phyloP scores from a whole-genome alignment of 2,113 vertebrate genomes.

The Pelobates fuscus region DNA sequence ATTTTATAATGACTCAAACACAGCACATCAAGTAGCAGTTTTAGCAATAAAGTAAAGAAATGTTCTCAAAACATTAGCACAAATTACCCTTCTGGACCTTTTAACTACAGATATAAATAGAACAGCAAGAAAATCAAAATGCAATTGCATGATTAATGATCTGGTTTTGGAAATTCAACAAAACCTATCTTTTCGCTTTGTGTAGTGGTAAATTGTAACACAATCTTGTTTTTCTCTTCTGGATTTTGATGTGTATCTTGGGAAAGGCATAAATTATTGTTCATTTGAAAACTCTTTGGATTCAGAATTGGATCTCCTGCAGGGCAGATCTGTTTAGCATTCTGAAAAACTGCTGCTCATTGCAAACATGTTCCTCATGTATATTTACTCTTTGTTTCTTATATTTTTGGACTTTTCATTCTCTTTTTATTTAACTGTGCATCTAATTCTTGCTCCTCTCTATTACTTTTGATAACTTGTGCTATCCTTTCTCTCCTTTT shows the following conservation, averaged over 20 bases:
- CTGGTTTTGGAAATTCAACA: constrained; percentile 26
- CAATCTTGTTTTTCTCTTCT: no score
- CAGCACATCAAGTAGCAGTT: not conserved
- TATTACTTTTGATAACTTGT: no score
- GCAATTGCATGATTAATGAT: constrained; percentile 36
- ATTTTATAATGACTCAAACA: not conserved
- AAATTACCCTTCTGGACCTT: no score
- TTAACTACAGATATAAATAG: not conserved
- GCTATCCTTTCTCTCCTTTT: no score
- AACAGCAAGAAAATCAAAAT: constrained; percentile 29
- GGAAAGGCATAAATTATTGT: constrained; percentile 42
- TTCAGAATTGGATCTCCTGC: constrained; percentile 37
- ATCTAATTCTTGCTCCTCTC: no score
- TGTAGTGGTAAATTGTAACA: no score
- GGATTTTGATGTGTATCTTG: constrained; percentile 24
- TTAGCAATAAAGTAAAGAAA: constrained; percentile 5
- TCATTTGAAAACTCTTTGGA: constrained; percentile 44
- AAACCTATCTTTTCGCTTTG: constrained; percentile 27
- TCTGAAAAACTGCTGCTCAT: constrained; percentile 25
- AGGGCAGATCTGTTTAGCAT: constrained; percentile 24
- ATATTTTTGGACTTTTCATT: constrained; percentile 5
- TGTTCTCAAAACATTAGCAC: constrained; percentile 9
- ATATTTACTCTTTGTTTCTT: not conserved
- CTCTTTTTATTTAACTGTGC: no score
- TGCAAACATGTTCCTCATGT: not conserved